phyloP scores from a whole-genome alignment of 1,140 invertebrate species.

The Chironomus tepperi region DNA sequence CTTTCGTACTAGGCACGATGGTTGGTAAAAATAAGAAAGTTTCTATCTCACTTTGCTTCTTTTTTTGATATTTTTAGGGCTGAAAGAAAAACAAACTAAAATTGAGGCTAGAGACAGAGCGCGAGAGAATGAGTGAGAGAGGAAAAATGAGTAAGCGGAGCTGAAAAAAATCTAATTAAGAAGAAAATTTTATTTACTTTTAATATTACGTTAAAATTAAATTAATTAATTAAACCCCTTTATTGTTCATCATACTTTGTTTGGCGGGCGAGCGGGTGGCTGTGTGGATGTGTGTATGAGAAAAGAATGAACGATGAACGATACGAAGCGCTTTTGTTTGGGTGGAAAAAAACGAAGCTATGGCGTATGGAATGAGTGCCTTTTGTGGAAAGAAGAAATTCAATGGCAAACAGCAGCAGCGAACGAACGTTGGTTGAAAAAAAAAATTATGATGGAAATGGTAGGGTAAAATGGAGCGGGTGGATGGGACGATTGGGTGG shows the following conservation, averaged over 20 bases:
- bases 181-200: constrained; percentile 24
- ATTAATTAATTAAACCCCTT: constrained; percentile 20
- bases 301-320: background rate
- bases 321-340: background rate
- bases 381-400: background rate
- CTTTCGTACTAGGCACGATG: too few species aligned
- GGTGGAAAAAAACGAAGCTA: background rate
- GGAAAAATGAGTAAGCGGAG: constrained; percentile 17
- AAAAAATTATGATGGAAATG: constrained; percentile 6
- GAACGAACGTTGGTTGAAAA: background rate
- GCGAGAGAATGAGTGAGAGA: background rate
- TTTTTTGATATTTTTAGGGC: too few species aligned
- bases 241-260: constrained; percentile 23
- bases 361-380: too few species aligned
- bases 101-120: background rate
- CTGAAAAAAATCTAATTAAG: constrained; percentile 24
- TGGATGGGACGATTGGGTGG: background rate
- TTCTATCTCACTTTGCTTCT: too few species aligned
- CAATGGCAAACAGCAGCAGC: background rate
- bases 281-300: background rate
- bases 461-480: constrained; percentile 1
- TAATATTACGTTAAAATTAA: constrained; percentile 20
- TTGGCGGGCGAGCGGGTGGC: background rate
- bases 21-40: too few species aligned
- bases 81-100: background rate